These are phyloP conservation scores for Anagyrus pseudococci DNA, from an alignment of 2,888 invertebrate species.

Conservation along the genomic window DNA sequence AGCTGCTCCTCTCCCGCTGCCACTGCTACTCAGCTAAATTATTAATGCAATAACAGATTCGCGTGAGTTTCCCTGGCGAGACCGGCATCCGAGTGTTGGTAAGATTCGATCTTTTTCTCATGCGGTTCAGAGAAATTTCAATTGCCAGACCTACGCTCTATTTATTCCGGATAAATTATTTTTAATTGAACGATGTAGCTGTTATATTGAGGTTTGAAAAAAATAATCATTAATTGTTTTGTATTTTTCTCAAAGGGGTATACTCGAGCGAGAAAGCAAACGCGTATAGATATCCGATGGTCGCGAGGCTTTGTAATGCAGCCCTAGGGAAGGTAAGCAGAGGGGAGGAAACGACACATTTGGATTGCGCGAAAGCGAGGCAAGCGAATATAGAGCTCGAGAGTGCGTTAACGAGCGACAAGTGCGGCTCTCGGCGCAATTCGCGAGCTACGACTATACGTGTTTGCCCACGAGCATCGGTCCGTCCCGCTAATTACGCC, in stretches of 20 bases:
- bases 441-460: constrained; percentile 46
- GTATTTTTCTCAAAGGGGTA: constrained; percentile 41
- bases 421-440: constrained; percentile 38
- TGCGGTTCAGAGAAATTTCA: no score
- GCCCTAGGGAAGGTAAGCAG: constrained; percentile 51
- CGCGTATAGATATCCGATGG: constrained; percentile 33
- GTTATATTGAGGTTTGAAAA: no score
- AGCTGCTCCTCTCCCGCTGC: background rate
- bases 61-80: background rate
- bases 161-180: no score
- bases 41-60: constrained; percentile 20
- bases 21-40: constrained; percentile 24
- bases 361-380: no score
- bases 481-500: constrained; percentile 52
- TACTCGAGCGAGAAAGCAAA: constrained; percentile 52
- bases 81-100: no score
- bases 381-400: constrained; percentile 10
- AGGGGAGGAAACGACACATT: constrained; percentile 54
- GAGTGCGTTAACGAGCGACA: constrained; percentile 30
- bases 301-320: constrained; percentile 57
- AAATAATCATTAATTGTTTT: no score
- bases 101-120: no score
- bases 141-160: no score
- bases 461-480: constrained; percentile 46
- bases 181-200: no score